Percentiles rank a stretch among this genome's conserved stretches.
Conservation (phyloP, 2,888 invertebrate species). For the Amphipoea oculea region DNA sequence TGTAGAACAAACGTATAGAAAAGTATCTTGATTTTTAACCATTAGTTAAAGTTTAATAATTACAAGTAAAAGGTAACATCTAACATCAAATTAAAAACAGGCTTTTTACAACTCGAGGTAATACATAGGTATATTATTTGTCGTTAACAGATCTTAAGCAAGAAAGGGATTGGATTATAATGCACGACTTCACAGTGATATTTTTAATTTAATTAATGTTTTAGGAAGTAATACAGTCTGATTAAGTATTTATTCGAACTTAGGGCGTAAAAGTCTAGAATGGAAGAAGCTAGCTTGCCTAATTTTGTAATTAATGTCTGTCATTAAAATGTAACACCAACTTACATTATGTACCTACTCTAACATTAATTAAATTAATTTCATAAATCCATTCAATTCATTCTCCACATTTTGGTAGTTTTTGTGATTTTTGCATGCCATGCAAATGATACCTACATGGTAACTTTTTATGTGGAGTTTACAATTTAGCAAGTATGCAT, state of each 20-base stretch:
- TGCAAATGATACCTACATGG: background rate
- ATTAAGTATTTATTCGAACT: constrained; percentile 26
- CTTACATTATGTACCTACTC: constrained; percentile 33
- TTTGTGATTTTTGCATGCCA: constrained; percentile 2
- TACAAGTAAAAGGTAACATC: constrained; percentile 38
- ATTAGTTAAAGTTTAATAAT: constrained; percentile 40
- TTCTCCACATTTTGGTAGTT: constrained; percentile 15
- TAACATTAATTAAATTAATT: constrained; percentile 62
- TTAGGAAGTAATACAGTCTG: constrained; percentile 47
- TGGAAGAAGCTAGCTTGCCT: constrained; percentile 63
- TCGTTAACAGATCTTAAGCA: constrained; percentile 37
- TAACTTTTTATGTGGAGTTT: constrained; percentile 11
- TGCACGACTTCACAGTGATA: constrained; percentile 15
- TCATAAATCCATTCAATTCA: constrained; percentile 6
- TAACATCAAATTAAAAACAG: constrained; percentile 57
- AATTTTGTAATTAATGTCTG: constrained; percentile 31
- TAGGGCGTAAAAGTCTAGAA: constrained; percentile 26
- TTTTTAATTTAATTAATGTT: constrained; percentile 60
- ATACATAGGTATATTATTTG: constrained; percentile 29
- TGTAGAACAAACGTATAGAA: constrained; percentile 60
- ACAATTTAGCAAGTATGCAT: constrained; percentile 14
- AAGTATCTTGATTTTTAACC: constrained; percentile 38
- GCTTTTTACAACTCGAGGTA: constrained; percentile 49
- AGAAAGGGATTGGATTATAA: constrained; percentile 10
- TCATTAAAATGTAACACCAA: constrained; percentile 40